A percentile compares a stretch with the other conserved stretches of the same genome.
phyloP scores from a whole-genome alignment of 2,888 invertebrate species.

The Metacarcinus magister region DNA sequence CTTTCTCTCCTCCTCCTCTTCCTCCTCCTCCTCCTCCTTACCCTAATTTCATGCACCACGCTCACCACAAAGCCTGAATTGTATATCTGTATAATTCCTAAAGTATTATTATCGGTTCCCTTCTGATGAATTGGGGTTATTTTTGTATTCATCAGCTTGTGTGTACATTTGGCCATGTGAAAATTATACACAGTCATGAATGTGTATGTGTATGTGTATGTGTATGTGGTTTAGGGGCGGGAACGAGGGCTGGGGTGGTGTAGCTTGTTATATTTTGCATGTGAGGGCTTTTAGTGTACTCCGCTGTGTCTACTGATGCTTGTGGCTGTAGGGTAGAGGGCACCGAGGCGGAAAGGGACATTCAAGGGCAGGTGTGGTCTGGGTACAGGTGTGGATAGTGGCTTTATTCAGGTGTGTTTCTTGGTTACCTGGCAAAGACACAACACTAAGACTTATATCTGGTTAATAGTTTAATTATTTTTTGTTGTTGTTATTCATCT shows the following conservation, averaged over 20 bases:
- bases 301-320: not conserved
- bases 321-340: not conserved
- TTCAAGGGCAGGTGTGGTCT: not conserved
- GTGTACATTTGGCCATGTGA: not conserved
- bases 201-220: not conserved
- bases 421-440: too few species aligned
- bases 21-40: not conserved
- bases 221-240: not conserved
- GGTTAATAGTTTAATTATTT: too few species aligned
- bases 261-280: not conserved
- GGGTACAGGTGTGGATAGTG: constrained; percentile 16
- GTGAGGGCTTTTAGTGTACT: not conserved
- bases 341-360: not conserved
- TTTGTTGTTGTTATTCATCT: too few species aligned
- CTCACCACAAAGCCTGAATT: not conserved
- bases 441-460: too few species aligned
- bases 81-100: not conserved
- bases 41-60: not conserved
- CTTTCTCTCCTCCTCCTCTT: not conserved
- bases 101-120: not conserved
- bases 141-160: constrained; percentile 15
- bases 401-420: too few species aligned
- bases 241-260: not conserved
- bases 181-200: not conserved
- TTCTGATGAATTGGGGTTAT: not conserved